phyloP scores from a whole-genome alignment of 2,797 vertebrate species.

The Lophius americanus region DNA sequence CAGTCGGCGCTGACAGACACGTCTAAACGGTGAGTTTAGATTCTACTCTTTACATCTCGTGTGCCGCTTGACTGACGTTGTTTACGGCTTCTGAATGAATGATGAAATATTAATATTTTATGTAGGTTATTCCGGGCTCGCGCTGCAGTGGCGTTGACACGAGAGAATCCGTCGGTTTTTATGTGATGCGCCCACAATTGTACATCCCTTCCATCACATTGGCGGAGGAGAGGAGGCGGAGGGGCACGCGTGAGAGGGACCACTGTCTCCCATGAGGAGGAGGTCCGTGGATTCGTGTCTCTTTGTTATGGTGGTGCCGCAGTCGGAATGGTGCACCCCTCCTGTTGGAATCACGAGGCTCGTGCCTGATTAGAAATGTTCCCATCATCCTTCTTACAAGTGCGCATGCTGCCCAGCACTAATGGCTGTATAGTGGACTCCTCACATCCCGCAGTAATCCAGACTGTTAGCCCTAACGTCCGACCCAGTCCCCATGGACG shows the following conservation, averaged over 20 bases:
- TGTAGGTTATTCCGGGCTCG: slow-evolving; percentile 9
- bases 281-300: slow-evolving; percentile 63
- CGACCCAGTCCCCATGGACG: background rate
- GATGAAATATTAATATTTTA: slow-evolving; percentile 34
- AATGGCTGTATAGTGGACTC: background rate
- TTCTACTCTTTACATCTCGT: slow-evolving; percentile 6
- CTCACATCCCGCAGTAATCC: background rate
- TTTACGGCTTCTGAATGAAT: slow-evolving; percentile 11
- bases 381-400: background rate
- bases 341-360: slow-evolving; percentile 14
- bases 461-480: background rate
- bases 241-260: slow-evolving; percentile 62
- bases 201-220: slow-evolving; percentile 34
- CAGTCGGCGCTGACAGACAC: slow-evolving; percentile 35
- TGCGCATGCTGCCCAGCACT: background rate
- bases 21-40: slow-evolving; percentile 60
- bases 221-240: slow-evolving; percentile 13
- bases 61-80: slow-evolving; percentile 1
- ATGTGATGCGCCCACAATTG: slow-evolving; percentile 2
- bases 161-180: slow-evolving; percentile 33
- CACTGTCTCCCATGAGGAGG: slow-evolving; percentile 47
- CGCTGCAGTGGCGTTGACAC: slow-evolving; percentile 10
- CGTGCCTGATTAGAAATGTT: background rate
- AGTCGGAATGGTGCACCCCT: slow-evolving; percentile 66
- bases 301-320: slow-evolving; percentile 80